Evolutionary conservation across 2,113 vertebrate species (phyloP), one percentile per base, ranked within the genome.

Genomic region (Kobus ellipsiprymnus): DNA sequence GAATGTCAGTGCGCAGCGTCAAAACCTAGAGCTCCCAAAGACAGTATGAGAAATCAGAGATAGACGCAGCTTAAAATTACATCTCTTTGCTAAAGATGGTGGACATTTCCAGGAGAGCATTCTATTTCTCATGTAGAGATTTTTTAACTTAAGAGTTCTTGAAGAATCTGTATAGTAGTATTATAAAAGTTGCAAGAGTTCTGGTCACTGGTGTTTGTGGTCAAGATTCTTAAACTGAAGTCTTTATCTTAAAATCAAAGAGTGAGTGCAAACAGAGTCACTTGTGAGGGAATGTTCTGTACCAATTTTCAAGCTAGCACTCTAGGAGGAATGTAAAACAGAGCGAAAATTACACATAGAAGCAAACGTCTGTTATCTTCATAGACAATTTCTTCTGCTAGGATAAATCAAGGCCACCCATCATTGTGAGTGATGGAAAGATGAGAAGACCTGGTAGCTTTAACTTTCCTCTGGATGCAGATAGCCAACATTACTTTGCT

Each of bases 21-120:
- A 94, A 94, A 91, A 93, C n/a, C 27, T 14, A 85, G 59, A 88
- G 29, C 21, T 91, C 13, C 67, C 60, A 50, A 78, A 64, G 54
- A 48, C 4, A 92, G 21, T 78, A 55, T 2, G 74, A 46, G n/a
- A 96, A 95, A 52, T 94, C 77, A 91, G 94, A 84, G 36, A 84
- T 11, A 60, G 3, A 85, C 0, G 19, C 5, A 50, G 59, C 60
- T 80, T 80, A 96, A 93, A n/a, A 50, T 91, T 30, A 84, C 2
- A 48, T 80, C 19, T 86, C 27, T 93, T 91, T 93, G 89, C 78
- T 96, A 60, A 82, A 90, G 88, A 50, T 64, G n/a, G 64, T 93
- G 21, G 36, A 36, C 23, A 82, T 95, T 93, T 57, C 59, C 29
- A 67, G 29, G 6, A 67, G n/a, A 85, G 9, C 30, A 4, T 44